Conservation (phyloP, 2,797 vertebrate genomes). For the Parotocinclus haroldoi region DNA sequence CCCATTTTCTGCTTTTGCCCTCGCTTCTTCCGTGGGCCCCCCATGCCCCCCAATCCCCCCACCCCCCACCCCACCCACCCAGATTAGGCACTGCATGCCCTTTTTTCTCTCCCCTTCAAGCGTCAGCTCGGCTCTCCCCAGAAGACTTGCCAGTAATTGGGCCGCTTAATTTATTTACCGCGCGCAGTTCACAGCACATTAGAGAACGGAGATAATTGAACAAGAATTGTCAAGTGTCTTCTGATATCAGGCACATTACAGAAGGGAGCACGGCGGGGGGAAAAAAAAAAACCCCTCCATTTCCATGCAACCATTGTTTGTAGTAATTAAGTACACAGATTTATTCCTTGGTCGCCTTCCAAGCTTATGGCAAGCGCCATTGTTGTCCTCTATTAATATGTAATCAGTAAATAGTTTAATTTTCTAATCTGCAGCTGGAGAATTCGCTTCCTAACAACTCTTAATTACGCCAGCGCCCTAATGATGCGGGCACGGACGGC, state of each 20-base stretch:
- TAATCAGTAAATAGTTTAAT: conserved; percentile 99
- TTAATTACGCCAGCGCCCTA: conserved; percentile 99
- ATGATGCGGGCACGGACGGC: conserved; percentile 97
- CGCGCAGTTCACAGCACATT: conserved; percentile 99
- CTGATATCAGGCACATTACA: conserved; percentile 99
- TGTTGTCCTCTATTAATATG: conserved; percentile 99
- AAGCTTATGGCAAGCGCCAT: conserved; percentile 99
- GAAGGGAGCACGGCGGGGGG: conserved; percentile 97
- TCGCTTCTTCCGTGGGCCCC: conserved; percentile 28
- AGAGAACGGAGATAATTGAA: conserved; percentile 99
- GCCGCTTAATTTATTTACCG: conserved; percentile 99
- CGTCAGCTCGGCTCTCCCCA: conserved; percentile 87
- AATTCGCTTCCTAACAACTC: conserved; percentile 99
- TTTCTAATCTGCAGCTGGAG: conserved; percentile 99
- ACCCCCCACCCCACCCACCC: conserved; percentile 31
- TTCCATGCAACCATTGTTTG: conserved; percentile 99
- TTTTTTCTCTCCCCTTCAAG: conserved; percentile 65
- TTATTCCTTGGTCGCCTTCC: conserved; percentile 95
- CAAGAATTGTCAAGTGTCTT: conserved; percentile 99
- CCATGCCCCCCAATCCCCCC: conserved; percentile 16
- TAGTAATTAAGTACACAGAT: conserved; percentile 99
- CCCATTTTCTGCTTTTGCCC: neutral
- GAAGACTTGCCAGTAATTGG: conserved; percentile 99
- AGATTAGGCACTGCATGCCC: conserved; percentile 63
- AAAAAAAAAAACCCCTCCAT: conserved; percentile 80